A percentile compares a stretch with the other conserved stretches of the same genome.
These are phyloP conservation scores for Graphium colonna DNA, from an alignment of 2,888 invertebrate genomes.

Conservation along the genomic window DNA sequence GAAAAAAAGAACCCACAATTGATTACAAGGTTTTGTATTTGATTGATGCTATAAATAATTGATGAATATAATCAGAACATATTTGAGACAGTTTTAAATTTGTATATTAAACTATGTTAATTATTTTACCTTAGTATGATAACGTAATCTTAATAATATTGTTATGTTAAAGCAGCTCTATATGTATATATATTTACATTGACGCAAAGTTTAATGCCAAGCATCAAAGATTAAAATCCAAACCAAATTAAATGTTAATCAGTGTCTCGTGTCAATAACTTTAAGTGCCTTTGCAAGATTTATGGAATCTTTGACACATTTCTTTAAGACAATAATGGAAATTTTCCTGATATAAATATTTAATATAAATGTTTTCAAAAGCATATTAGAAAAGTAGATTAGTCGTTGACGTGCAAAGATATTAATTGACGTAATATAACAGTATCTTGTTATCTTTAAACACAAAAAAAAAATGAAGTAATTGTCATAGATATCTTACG, in stretches of 20 bases:
- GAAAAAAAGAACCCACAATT: no score
- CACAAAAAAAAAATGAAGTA: no score
- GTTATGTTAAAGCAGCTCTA: no score
- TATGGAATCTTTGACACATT: slow-evolving; percentile 2
- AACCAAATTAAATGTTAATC: slow-evolving; percentile 8
- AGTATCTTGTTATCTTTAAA: no score
- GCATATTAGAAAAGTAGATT: neutral
- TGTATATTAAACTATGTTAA: neutral
- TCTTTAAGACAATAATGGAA: slow-evolving; percentile 5
- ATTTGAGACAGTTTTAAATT: neutral
- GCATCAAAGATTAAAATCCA: neutral
- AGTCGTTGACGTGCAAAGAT: no score
- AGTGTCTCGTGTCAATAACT: neutral
- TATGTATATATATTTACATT: neutral
- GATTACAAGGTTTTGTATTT: no score
- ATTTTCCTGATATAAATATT: slow-evolving; percentile 2
- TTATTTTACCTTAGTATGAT: neutral
- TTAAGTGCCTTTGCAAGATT: slow-evolving; percentile 3
- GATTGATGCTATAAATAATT: no score
- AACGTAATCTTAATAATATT: neutral
- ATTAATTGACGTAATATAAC: no score
- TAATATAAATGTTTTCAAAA: slow-evolving; percentile 1
- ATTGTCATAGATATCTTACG: no score
- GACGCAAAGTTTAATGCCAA: neutral
- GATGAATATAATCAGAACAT: no score